Evolutionary conservation across 2,113 vertebrate species (phyloP), one percentile per base, ranked within the genome.

Genomic region (Nettapus auritus): DNA sequence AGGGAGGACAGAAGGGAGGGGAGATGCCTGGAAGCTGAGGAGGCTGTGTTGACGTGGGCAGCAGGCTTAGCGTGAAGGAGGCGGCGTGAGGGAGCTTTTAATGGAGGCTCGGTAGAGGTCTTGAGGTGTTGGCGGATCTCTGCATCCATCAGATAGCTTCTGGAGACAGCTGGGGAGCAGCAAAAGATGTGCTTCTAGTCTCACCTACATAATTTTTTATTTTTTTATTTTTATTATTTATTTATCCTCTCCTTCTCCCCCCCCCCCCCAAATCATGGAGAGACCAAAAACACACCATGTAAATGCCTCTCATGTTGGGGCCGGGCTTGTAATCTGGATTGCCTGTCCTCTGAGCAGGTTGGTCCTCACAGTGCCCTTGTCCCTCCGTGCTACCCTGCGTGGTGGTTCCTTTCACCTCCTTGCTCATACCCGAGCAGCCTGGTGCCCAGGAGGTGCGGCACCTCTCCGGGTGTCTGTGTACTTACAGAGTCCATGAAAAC

Each of bases 211-310:
- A 56, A 22, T 82, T 84, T 56, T 73, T 64, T 25, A 13, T 57
- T 81, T 86, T 74, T 40, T 64, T 78, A 48, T 29, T 48, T 48
- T 48, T 31, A 68, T 95, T 80, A 55, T 89, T 96, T 94, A 69
- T 95, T 97, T 96, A 87, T 44, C 69, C 53, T 78, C 34, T 93
- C 40, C 82, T 90, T 88, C 21, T n/a, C 16, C 42, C 17, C 16
- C 42, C 46, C 46, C 21, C 46, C 46, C 11, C 17, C 20, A 55
- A 62, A 89, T 71, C 69, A 69, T 8, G 3, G 83, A 93, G 52
- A 14, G 9, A 75, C 40, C 1, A 9, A 1, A 86, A 88, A 53
- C 0, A 0, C 21, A 75, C 53, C 11, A 67, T 34, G 23, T 57
- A 82, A 57, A 29, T 75, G 57, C 28, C 57, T 57, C 66, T 82